These are phyloP conservation scores for Drosophila erecta DNA, from an alignment of 1,140 invertebrate species.

Conservation along the genomic window DNA sequence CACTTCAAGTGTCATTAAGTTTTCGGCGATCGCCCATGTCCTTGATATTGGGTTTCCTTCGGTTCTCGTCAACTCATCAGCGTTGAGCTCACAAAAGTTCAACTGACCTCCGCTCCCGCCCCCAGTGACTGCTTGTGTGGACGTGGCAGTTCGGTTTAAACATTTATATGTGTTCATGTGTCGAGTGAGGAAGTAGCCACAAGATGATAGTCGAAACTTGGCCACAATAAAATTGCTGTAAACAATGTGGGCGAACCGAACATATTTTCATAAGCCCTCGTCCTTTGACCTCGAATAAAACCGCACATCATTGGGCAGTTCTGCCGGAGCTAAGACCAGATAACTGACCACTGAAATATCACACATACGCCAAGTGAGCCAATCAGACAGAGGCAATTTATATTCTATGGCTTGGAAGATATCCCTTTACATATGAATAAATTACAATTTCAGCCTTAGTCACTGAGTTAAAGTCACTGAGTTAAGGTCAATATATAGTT, in stretches of 20 bases:
- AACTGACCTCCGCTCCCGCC: neutral
- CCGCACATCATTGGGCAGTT: slow-evolving; percentile 55
- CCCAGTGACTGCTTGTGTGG: slow-evolving; percentile 1
- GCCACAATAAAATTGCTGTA: slow-evolving; percentile 67
- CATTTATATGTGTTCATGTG: slow-evolving; percentile 26
- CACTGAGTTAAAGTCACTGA: neutral
- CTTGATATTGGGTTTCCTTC: slow-evolving; percentile 13
- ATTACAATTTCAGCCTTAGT: neutral
- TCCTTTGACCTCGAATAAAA: slow-evolving; percentile 17
- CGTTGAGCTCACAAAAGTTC: slow-evolving; percentile 40
- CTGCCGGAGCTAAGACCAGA: slow-evolving; percentile 3
- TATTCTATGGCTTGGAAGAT: neutral
- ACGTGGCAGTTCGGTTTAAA: slow-evolving; percentile 19
- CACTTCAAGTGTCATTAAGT: slow-evolving; percentile 65
- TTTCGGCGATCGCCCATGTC: slow-evolving; percentile 27
- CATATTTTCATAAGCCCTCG: slow-evolving; percentile 54
- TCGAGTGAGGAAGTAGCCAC: slow-evolving; percentile 39
- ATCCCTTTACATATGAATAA: too few relatives aligned
- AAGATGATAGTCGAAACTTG: slow-evolving; percentile 53
- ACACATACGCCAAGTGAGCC: slow-evolving; percentile 47
- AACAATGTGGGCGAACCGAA: slow-evolving; percentile 50
- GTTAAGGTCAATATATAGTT: neutral
- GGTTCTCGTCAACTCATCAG: slow-evolving; percentile 60
- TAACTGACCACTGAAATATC: slow-evolving; percentile 36
- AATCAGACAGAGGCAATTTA: neutral